A percentile compares a stretch with the other conserved stretches of the same genome.
These are phyloP conservation scores for Capromys pilorides DNA, from an alignment of 2,797 vertebrate species.

Conservation along the genomic window DNA sequence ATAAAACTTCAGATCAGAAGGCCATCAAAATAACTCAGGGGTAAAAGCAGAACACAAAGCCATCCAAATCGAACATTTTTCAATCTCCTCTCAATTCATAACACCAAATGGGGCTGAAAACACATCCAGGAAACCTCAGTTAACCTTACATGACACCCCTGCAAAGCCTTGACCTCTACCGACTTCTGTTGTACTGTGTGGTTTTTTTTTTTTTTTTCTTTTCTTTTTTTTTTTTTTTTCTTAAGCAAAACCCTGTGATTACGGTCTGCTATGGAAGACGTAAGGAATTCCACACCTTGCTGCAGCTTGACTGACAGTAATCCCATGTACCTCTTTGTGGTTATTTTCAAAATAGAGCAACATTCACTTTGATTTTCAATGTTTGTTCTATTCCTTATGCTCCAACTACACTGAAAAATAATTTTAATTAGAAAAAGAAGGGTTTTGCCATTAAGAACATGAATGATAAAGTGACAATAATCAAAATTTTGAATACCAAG, in stretches of 20 bases:
- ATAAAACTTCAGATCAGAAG: conserved; percentile 64
- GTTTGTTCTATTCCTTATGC: background rate
- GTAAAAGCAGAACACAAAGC: background rate
- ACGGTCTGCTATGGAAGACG: background rate
- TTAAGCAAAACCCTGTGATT: background rate
- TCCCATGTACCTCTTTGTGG: background rate
- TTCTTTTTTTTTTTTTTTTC: too few relatives aligned
- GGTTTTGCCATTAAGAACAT: background rate
- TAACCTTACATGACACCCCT: background rate
- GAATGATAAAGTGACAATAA: background rate
- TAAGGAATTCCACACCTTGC: background rate
- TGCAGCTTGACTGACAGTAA: background rate
- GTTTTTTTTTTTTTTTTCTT: background rate
- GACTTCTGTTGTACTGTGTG: background rate
- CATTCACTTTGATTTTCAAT: background rate
- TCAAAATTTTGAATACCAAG: conserved; percentile 14
- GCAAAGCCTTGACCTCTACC: background rate
- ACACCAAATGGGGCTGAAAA: conserved; percentile 25
- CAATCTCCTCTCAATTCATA: background rate
- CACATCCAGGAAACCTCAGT: background rate
- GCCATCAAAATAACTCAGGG: conserved; percentile 36
- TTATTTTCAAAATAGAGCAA: background rate
- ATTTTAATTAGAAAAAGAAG: conserved; percentile 19
- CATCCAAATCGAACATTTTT: background rate
- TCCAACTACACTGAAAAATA: background rate